Percentiles rank a stretch among this genome's conserved stretches.
Conservation (phyloP, 2,888 invertebrate genomes). For the Thalpophila matura region DNA sequence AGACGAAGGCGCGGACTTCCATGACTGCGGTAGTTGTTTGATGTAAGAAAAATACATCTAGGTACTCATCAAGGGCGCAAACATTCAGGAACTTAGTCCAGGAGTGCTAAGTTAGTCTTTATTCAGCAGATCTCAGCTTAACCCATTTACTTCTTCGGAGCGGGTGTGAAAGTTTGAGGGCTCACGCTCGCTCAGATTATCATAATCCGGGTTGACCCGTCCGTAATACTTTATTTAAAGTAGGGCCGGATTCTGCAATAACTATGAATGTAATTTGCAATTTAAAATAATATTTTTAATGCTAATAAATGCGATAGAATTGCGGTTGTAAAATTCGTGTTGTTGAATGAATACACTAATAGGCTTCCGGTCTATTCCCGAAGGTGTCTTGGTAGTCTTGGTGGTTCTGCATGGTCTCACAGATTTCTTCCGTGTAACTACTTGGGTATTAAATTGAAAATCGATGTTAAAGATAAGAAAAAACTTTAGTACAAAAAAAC, state of each 20-base stretch:
- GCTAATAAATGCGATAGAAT: slow-evolving; percentile 10
- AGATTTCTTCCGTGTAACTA: not conserved
- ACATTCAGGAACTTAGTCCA: slow-evolving; percentile 6
- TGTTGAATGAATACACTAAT: slow-evolving; percentile 17
- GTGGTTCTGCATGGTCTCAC: too few relatives aligned
- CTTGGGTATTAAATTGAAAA: not conserved
- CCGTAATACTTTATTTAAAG: slow-evolving; percentile 19
- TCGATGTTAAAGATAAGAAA: not conserved
- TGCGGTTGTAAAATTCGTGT: slow-evolving; percentile 1
- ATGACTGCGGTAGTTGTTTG: too few relatives aligned
- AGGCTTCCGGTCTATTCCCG: slow-evolving; percentile 6
- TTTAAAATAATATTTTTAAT: slow-evolving; percentile 5
- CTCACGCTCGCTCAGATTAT: slow-evolving; percentile 13
- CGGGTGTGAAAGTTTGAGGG: slow-evolving; percentile 30
- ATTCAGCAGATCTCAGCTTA: slow-evolving; percentile 17
- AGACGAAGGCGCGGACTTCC: too few relatives aligned
- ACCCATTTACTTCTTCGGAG: slow-evolving; percentile 25
- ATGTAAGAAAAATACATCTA: too few relatives aligned
- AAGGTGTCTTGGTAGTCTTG: not conserved
- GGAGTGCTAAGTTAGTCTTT: slow-evolving; percentile 9
- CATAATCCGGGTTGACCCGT: slow-evolving; percentile 14
- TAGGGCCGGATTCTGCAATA: not conserved
- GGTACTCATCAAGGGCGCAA: slow-evolving; percentile 7
- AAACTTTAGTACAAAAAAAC: too few relatives aligned
- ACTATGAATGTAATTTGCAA: not conserved